Conservation (phyloP, 2,797 vertebrate species). For the Crocidura indochinensis region DNA sequence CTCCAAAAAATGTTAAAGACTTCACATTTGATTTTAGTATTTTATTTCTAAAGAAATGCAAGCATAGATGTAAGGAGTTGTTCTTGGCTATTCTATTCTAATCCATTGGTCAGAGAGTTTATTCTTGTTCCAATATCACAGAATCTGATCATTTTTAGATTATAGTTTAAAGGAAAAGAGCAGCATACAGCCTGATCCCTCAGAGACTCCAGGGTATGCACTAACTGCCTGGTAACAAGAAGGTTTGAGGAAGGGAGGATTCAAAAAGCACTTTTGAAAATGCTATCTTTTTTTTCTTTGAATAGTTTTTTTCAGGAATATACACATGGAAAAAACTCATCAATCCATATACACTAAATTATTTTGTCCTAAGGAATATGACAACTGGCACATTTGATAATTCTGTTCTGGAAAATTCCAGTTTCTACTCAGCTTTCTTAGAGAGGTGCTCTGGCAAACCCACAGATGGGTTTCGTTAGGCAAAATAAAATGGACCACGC, state of each 20-base stretch:
- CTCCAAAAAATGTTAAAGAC: neutral
- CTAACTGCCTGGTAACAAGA: neutral
- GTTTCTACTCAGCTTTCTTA: neutral
- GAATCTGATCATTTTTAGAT: no score
- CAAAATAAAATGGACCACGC: neutral
- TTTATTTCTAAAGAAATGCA: neutral
- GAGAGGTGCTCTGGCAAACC: neutral
- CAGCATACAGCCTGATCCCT: no score
- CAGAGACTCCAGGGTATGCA: no score
- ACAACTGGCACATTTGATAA: neutral
- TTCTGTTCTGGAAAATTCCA: conserved; percentile 18
- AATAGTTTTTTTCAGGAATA: neutral
- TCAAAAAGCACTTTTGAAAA: conserved; percentile 4
- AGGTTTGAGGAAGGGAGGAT: neutral
- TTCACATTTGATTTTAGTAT: neutral
- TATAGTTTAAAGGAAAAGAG: neutral
- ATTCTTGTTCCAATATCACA: no score
- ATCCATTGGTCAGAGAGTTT: no score
- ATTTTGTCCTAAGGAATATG: neutral
- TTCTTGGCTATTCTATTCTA: no score
- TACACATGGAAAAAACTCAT: neutral
- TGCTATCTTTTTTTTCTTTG: neutral
- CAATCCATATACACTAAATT: neutral
- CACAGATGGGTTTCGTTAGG: neutral
- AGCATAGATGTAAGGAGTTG: no score